A percentile compares a stretch with the other conserved stretches of the same genome.
Evolutionary conservation across 2,797 vertebrate genomes (phyloP).

Genomic region (Gymnoscopelus microlampas): DNA sequence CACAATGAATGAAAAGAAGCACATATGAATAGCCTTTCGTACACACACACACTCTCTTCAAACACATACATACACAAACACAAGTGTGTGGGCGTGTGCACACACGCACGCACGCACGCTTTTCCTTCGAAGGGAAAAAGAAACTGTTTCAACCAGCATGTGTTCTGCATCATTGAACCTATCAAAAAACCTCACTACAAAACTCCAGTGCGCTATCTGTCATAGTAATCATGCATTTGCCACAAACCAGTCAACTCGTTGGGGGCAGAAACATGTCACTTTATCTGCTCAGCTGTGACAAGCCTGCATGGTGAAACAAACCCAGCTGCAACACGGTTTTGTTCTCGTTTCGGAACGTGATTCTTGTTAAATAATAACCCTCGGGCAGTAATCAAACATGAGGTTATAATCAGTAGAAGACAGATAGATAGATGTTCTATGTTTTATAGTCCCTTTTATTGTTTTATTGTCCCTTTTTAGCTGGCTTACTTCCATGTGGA

Average conservation of each 20-base stretch:
- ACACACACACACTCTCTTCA: background rate
- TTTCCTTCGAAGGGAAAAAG: background rate
- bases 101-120: constrained; percentile 10
- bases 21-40: no score
- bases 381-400: no score
- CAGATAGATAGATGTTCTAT: no score
- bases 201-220: constrained; percentile 38
- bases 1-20: no score
- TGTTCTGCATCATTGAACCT: constrained; percentile 57
- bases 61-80: background rate
- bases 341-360: background rate
- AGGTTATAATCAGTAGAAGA: no score
- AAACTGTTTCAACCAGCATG: constrained; percentile 25
- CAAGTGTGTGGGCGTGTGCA: constrained; percentile 3
- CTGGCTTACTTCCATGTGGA: no score
- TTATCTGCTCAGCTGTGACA: constrained; percentile 63
- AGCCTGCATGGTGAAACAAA: constrained; percentile 39
- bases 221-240: constrained; percentile 68
- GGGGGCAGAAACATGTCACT: constrained; percentile 60
- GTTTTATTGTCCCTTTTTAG: no score
- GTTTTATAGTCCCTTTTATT: no score
- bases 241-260: constrained; percentile 62
- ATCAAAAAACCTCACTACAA: constrained; percentile 34
- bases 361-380: no score
- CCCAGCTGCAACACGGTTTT: constrained; percentile 23